These are phyloP conservation scores for Pycnomerus fuliginosus DNA, from an alignment of 2,888 invertebrate species.

Conservation along the genomic window DNA sequence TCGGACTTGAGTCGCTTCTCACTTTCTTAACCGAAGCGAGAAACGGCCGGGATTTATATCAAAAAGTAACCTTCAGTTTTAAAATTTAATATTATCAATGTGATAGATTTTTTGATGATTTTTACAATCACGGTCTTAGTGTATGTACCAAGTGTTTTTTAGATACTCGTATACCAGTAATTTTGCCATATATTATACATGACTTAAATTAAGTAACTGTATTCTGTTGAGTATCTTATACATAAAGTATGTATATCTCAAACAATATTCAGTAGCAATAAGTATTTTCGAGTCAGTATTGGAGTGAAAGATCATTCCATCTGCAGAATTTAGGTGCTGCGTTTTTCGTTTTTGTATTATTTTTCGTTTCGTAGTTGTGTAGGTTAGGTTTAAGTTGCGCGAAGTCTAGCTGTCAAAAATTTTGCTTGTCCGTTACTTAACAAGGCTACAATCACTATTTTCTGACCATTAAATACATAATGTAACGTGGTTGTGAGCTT, in stretches of 20 bases:
- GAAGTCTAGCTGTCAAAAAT: too few relatives aligned
- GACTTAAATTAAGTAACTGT: slow-evolving; percentile 38
- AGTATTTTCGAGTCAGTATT: slow-evolving; percentile 57
- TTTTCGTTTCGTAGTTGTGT: slow-evolving; percentile 34
- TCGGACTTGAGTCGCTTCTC: slow-evolving; percentile 24
- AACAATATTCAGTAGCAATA: slow-evolving; percentile 56
- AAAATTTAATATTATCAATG: slow-evolving; percentile 53
- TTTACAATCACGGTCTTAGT: slow-evolving; percentile 64
- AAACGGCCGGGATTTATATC: slow-evolving; percentile 25
- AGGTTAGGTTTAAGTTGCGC: slow-evolving; percentile 28
- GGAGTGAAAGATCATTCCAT: slow-evolving; percentile 53
- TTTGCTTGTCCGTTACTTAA: too few relatives aligned
- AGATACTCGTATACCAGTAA: slow-evolving; percentile 55
- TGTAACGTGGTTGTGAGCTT: slow-evolving; percentile 50
- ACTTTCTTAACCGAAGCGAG: slow-evolving; percentile 25
- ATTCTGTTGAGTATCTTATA: slow-evolving; percentile 39
- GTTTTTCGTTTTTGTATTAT: slow-evolving; percentile 42
- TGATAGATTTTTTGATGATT: slow-evolving; percentile 70
- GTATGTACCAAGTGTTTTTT: slow-evolving; percentile 56
- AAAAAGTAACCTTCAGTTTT: slow-evolving; percentile 23
- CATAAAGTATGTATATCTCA: slow-evolving; percentile 31
- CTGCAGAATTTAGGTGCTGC: slow-evolving; percentile 35
- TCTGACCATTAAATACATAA: slow-evolving; percentile 39
- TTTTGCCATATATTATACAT: slow-evolving; percentile 53
- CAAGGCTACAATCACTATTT: slow-evolving; percentile 41